These are phyloP conservation scores for Montifringilla adamsi DNA, from an alignment of 2,113 vertebrate species.

Conservation along the genomic window DNA sequence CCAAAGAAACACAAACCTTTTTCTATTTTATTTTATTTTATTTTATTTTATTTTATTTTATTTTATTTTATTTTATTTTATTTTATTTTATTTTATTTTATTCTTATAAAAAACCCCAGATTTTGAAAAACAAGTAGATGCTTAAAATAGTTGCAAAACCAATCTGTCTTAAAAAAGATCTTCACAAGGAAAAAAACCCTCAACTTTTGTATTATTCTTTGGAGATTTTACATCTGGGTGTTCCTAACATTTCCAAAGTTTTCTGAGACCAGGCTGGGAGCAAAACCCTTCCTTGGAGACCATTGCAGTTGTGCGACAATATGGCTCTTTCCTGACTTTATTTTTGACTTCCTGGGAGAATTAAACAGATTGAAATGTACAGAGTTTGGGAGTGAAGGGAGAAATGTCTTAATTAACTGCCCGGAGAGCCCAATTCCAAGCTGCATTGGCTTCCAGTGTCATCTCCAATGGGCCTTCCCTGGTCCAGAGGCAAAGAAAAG, in stretches of 20 bases:
- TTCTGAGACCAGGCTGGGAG: background rate
- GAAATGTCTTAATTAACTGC: slow-evolving; percentile 46
- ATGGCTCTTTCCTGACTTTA: slow-evolving; percentile 33
- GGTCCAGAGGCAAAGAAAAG: background rate
- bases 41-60: background rate
- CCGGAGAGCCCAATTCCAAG: background rate
- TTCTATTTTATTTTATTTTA: background rate
- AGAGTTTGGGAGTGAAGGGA: background rate
- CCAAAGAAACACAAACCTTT: rapidly evolving
- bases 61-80: background rate
- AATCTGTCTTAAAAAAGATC: background rate
- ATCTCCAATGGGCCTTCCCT: rapidly evolving
- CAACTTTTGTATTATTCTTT: background rate
- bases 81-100: background rate
- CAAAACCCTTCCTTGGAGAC: background rate
- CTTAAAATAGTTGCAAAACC: background rate
- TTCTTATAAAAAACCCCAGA: background rate
- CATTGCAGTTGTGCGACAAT: background rate
- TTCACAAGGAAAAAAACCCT: background rate
- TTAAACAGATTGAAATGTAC: slow-evolving; percentile 55
- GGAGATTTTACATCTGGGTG: background rate
- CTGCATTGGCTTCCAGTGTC: background rate
- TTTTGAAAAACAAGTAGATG: background rate
- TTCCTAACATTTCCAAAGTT: background rate
- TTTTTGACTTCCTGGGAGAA: slow-evolving; percentile 59